Base-by-base conservation (phyloP, 2,888 invertebrate genomes). In the Frankliniella fusca region DNA sequence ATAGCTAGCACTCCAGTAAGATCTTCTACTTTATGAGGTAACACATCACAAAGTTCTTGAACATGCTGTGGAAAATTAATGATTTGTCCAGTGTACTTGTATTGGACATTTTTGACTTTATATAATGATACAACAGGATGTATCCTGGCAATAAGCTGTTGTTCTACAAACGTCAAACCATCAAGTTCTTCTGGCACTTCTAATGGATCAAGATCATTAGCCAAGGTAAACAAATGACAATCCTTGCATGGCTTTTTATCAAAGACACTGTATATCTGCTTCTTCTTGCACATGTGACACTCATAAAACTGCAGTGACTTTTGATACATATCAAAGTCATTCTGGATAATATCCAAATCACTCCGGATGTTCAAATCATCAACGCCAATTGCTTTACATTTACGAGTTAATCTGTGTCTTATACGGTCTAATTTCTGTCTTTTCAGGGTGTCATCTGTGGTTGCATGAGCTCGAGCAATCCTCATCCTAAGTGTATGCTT, bases 11-110 rank as follows among this genome's bases (percentile, higher is more conserved):
- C n/a, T 11, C 65, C 80, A 5, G 28, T 70, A 2, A 83, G 15
- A 8, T 28, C 48, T 5, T 61, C 0, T 28, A 82, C 15, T 3
- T 48, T 15, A n/a, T 83, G 50, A 0, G 82, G 82, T 0, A 83
- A 48, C n/a, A 20, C 28, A 76, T 12, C n/a, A 28, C 82, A 81
- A 50, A 83, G 48, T 54, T 81, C 27, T 38, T 27, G 65, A 0
- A 83, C 49, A 20, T 82, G 48, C 48, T 83, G 82, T 3, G 83
- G 83, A 27, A 83, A 83, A 48, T 82, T 83, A 11, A 83, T 82
- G 7, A 82, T 65, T 3, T 83, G 79, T 2, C 83, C 83, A 50
- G 50, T 80, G 27, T 83, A 83, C 2, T 48, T 38, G 20, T n/a
- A 81, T 10, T 83, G 83, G 38, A 50, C 80, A 15, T 82, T 82